Percentiles rank a stretch among this genome's conserved stretches.
These are phyloP conservation scores for Arrhopalites spinosus DNA, from an alignment of 2,888 invertebrate genomes.

Conservation along the genomic window DNA sequence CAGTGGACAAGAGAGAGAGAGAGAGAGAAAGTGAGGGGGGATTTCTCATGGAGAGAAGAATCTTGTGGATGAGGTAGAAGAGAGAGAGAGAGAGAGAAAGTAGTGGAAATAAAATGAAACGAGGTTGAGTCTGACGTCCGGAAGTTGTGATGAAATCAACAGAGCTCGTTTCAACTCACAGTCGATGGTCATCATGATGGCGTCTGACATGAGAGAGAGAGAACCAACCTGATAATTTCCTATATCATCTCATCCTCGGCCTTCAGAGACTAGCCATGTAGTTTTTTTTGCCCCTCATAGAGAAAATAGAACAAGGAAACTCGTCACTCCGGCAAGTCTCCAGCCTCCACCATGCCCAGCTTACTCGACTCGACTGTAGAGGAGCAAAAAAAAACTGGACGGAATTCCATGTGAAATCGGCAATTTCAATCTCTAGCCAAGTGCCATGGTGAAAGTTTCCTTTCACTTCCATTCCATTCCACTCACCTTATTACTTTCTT, in stretches of 20 bases:
- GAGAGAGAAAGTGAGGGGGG: neutral
- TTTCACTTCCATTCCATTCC: constrained; percentile 11
- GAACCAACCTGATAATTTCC: too few species aligned
- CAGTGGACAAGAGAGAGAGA: neutral
- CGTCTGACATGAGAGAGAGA: too few species aligned
- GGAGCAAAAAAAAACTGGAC: neutral
- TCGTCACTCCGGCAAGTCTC: too few species aligned
- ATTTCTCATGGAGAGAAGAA: neutral
- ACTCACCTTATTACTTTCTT: constrained; percentile 9
- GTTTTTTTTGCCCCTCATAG: too few species aligned
- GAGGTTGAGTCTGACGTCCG: constrained; percentile 18
- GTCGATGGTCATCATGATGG: too few species aligned
- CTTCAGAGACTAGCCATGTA: too few species aligned
- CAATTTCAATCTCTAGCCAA: constrained; percentile 6
- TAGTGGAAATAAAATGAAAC: constrained; percentile 27
- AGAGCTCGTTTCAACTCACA: too few species aligned
- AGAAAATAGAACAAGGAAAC: neutral
- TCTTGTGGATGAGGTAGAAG: neutral
- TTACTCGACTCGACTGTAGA: too few species aligned
- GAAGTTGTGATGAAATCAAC: constrained; percentile 22
- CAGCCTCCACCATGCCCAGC: too few species aligned
- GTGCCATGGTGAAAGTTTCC: neutral
- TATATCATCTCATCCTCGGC: too few species aligned
- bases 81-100: too few species aligned
- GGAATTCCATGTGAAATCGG: neutral